Evolutionary conservation across 1,140 invertebrate species (phyloP).

Genomic region (Coptotermes formosanus): DNA sequence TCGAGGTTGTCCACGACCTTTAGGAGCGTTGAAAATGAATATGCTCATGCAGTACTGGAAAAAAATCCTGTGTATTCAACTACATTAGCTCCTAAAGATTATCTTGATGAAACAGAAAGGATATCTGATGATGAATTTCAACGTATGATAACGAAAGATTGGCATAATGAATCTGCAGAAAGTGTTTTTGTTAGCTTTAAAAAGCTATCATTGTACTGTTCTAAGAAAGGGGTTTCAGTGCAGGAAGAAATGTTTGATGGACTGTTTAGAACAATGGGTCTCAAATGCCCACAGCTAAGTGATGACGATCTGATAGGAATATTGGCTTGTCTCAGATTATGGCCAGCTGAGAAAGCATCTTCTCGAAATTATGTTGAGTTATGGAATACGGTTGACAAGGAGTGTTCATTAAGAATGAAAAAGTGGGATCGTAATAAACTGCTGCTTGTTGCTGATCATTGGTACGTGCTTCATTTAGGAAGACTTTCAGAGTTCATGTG

Average conservation of each 20-base stretch:
- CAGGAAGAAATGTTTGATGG: background rate
- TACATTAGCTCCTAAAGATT: background rate
- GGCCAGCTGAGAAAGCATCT: background rate
- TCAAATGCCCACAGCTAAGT: constrained; percentile 19
- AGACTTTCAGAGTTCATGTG: constrained; percentile 36
- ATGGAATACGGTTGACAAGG: constrained; percentile 37
- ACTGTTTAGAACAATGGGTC: background rate
- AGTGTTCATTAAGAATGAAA: constrained; percentile 32
- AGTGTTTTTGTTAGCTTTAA: background rate
- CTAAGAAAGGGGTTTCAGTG: background rate
- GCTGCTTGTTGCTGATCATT: constrained; percentile 36
- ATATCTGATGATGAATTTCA: constrained; percentile 21
- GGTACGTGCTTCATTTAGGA: constrained; percentile 31
- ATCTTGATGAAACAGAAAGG: background rate
- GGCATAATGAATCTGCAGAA: background rate
- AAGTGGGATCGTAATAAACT: constrained; percentile 31
- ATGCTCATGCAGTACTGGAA: constrained; percentile 21
- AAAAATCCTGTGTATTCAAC: background rate
- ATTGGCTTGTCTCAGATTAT: constrained; percentile 19
- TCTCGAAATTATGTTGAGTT: constrained; percentile 26
- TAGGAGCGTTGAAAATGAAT: constrained; percentile 3
- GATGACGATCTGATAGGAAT: constrained; percentile 16
- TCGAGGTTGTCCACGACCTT: background rate
- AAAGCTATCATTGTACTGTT: background rate
- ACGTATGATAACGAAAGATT: background rate